Evolutionary conservation across 2,797 vertebrate species (phyloP).

Genomic region (Euthynnus affinis): DNA sequence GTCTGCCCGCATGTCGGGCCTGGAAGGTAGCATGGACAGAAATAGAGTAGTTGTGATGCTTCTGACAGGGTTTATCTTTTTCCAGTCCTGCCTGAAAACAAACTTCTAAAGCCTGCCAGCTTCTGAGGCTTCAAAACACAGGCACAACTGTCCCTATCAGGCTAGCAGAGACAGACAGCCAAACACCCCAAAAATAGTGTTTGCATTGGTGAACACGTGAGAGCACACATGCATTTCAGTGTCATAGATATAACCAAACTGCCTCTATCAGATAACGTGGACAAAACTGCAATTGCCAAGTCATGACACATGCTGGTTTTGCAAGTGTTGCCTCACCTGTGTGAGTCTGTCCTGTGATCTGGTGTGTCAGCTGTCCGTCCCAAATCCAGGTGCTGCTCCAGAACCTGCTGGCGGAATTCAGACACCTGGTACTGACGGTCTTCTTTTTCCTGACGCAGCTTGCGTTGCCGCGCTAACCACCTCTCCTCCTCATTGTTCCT

Average conservation of each 20-base stretch:
- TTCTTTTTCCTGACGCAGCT: slow-evolving; percentile 96
- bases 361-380: slow-evolving; percentile 85
- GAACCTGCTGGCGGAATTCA: slow-evolving; percentile 96
- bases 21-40: slow-evolving; percentile 56
- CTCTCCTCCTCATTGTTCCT: slow-evolving; percentile 97
- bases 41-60: slow-evolving; percentile 62
- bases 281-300: slow-evolving; percentile 4
- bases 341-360: slow-evolving; percentile 90
- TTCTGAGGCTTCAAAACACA: slow-evolving; percentile 62
- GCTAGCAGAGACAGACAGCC: slow-evolving; percentile 35
- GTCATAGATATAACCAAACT: slow-evolving; percentile 24
- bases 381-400: slow-evolving; percentile 96
- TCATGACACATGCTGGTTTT: background rate
- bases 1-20: slow-evolving; percentile 47
- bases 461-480: slow-evolving; percentile 95
- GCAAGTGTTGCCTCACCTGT: slow-evolving; percentile 84
- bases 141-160: slow-evolving; percentile 54
- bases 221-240: slow-evolving; percentile 26
- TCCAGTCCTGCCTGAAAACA: slow-evolving; percentile 62
- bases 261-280: slow-evolving; percentile 28
- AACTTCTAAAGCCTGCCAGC: slow-evolving; percentile 68
- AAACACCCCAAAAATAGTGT: slow-evolving; percentile 39
- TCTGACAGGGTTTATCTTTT: slow-evolving; percentile 65
- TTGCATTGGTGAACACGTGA: slow-evolving; percentile 9
- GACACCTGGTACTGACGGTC: slow-evolving; percentile 98